phyloP scores from a whole-genome alignment of 2,888 invertebrate species.

The Tridacna crocea region DNA sequence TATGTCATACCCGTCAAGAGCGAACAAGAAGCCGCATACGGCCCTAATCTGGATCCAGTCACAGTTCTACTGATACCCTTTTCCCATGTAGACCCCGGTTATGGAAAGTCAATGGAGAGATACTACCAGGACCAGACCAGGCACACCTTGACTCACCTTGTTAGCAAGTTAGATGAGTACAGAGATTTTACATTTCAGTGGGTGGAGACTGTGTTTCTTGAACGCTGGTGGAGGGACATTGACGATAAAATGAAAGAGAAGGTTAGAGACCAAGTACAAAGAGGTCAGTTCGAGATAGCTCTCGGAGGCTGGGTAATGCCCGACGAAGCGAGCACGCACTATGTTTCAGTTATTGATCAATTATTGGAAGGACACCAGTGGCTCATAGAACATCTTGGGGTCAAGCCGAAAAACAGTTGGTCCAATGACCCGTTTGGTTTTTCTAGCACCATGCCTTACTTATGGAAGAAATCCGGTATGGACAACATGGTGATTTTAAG shows the following conservation, averaged over 20 bases:
- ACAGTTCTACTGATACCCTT: constrained; percentile 92
- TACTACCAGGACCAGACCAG: constrained; percentile 93
- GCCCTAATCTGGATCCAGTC: constrained; percentile 61
- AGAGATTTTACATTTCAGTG: constrained; percentile 87
- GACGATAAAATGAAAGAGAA: constrained; percentile 72
- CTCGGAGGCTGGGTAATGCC: constrained; percentile 83
- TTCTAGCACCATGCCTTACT: constrained; percentile 81
- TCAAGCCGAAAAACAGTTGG: constrained; percentile 82
- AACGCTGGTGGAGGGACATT: constrained; percentile 82
- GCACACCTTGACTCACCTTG: constrained; percentile 91
- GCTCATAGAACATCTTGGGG: constrained; percentile 85
- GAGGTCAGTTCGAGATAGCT: constrained; percentile 82
- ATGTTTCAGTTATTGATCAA: constrained; percentile 81
- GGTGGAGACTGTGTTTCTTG: constrained; percentile 83
- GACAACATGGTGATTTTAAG: constrained; percentile 82
- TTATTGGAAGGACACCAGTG: constrained; percentile 83
- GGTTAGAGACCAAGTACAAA: constrained; percentile 69
- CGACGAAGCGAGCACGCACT: constrained; percentile 83
- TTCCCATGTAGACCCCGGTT: constrained; percentile 98
- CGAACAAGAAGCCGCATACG: constrained; percentile 56
- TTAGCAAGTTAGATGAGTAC: constrained; percentile 92
- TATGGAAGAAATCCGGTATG: constrained; percentile 81
- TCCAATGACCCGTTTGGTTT: constrained; percentile 84
- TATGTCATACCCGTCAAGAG: constrained; percentile 71
- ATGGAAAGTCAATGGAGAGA: constrained; percentile 97